A percentile compares a stretch with the other conserved stretches of the same genome.
These are phyloP conservation scores for Galendromus occidentalis DNA, from an alignment of 1,140 invertebrate genomes.

Conservation along the genomic window DNA sequence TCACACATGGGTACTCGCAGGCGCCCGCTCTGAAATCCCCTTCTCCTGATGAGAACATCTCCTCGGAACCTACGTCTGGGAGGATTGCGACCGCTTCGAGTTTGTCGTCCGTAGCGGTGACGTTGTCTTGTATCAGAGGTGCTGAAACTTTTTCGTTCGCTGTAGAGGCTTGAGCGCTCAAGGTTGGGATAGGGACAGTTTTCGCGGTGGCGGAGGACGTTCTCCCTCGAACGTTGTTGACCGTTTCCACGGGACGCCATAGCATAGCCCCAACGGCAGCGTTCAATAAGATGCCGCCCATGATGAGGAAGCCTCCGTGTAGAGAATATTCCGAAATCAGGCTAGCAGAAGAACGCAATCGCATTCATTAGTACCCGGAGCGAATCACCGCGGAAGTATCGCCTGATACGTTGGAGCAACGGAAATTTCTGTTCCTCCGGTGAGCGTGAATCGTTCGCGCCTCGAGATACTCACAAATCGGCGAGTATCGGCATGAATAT, in stretches of 20 bases:
- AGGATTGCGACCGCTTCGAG: no score
- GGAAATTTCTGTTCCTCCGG: no score
- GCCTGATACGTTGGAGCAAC: no score
- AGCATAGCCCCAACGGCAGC: slow-evolving; percentile 55
- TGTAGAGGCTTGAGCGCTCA: not conserved
- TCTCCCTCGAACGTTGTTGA: not conserved
- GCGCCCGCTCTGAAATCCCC: no score
- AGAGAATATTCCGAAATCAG: slow-evolving; percentile 19
- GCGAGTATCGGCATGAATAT: slow-evolving; percentile 57
- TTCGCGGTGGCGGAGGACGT: not conserved
- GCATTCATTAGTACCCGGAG: not conserved
- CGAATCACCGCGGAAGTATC: no score
- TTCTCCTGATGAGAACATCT: no score
- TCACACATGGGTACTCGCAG: no score
- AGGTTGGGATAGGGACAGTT: not conserved
- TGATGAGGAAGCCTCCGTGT: slow-evolving; percentile 36
- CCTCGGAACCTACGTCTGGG: no score
- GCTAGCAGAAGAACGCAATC: not conserved
- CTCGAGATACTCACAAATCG: slow-evolving; percentile 41
- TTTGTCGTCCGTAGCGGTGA: no score
- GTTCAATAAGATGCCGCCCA: slow-evolving; percentile 59
- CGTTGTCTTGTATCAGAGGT: no score
- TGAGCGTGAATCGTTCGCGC: no score
- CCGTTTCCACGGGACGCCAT: slow-evolving; percentile 46
- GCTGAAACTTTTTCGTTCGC: not conserved